These are phyloP conservation scores for Tenebrio molitor DNA, from an alignment of 1,140 invertebrate species.

Conservation along the genomic window DNA sequence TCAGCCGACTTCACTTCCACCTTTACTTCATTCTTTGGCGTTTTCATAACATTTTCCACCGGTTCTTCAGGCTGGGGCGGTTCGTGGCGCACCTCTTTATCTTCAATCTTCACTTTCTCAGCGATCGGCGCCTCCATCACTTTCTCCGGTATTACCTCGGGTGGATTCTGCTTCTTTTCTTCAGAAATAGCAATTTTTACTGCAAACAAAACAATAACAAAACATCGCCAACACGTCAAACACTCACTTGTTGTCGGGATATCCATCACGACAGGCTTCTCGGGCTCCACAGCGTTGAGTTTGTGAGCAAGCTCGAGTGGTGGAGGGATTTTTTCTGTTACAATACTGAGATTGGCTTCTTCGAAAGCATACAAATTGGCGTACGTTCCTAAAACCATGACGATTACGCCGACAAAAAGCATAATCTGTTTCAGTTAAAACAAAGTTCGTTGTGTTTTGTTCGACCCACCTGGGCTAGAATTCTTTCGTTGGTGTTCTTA, in stretches of 20 bases:
- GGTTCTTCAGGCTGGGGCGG: constrained; percentile 70
- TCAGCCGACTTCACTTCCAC: constrained; percentile 1
- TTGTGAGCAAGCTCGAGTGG: neutral
- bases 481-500: constrained; percentile 81
- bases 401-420: constrained; percentile 80
- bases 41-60: too few relatives aligned
- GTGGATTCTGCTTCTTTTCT: constrained; percentile 6
- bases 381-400: constrained; percentile 89
- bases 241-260: constrained; percentile 18
- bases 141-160: constrained; percentile 10
- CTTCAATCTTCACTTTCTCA: constrained; percentile 3
- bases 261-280: constrained; percentile 9
- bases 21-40: constrained; percentile 28
- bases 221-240: neutral
- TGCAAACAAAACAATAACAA: constrained; percentile 7
- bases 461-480: constrained; percentile 75
- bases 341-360: constrained; percentile 32
- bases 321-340: constrained; percentile 49
- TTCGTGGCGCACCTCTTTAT: constrained; percentile 66
- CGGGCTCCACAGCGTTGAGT: neutral
- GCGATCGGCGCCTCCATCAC: neutral
- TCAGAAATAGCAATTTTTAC: neutral
- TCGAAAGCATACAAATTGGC: constrained; percentile 86
- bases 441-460: constrained; percentile 44
- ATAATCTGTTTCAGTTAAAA: constrained; percentile 79